Conservation (phyloP, 2,113 vertebrate genomes). For the Poeciliopsis occidentalis region DNA sequence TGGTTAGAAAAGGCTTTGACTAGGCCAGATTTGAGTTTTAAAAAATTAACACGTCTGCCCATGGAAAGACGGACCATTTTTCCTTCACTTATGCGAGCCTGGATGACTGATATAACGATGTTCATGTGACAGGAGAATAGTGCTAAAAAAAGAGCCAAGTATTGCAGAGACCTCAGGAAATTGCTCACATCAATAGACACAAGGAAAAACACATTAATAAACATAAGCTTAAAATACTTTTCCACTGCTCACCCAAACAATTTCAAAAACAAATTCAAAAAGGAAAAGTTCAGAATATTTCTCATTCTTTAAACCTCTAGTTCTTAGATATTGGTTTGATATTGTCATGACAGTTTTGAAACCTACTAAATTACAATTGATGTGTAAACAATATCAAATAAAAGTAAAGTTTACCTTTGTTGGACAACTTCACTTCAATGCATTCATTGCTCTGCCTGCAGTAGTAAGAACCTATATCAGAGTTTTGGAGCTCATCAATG, state of each 20-base stretch:
- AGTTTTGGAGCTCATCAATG: constrained; percentile 50
- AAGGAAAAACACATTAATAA: not conserved
- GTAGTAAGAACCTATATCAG: constrained; percentile 67
- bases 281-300: too few species aligned
- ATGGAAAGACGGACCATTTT: constrained; percentile 24
- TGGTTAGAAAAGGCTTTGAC: constrained; percentile 65
- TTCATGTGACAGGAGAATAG: constrained; percentile 30
- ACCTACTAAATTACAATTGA: too few species aligned
- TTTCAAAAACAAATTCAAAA: too few species aligned
- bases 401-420: not conserved
- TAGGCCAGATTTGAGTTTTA: constrained; percentile 50
- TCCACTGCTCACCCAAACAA: not conserved
- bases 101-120: not conserved
- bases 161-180: not conserved
- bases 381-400: too few species aligned
- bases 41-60: constrained; percentile 15
- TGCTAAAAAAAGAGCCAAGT: constrained; percentile 58
- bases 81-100: constrained; percentile 19
- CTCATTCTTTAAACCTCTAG: too few species aligned
- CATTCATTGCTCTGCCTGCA: constrained; percentile 45
- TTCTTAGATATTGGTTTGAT: too few species aligned
- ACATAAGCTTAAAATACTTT: not conserved
- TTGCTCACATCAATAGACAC: constrained; percentile 13
- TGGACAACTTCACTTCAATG: constrained; percentile 25
- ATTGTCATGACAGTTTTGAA: too few species aligned